Base-by-base conservation (phyloP, 2,888 invertebrate genomes). In the Morinoia aosen region DNA sequence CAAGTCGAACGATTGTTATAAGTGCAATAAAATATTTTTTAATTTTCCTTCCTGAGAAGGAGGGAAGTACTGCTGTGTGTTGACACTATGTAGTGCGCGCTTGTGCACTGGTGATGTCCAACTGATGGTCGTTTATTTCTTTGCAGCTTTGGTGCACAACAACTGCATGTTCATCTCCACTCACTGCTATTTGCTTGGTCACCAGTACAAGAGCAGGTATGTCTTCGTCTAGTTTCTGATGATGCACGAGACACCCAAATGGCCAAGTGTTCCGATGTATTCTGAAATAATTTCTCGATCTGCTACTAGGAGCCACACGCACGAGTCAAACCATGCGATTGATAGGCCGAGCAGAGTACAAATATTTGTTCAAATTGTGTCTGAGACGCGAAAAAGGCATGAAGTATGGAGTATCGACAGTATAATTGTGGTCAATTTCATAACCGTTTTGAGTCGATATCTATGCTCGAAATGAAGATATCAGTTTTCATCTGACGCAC, bases 81-180 rank as follows among this genome's bases (percentile, higher is more conserved):
- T 12, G 12, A 61, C 8, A 0, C 61, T 61, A n/a, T n/a, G n/a
- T n/a, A 61, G 61, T 61, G 61, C 19, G 61, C 61, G 16, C 16
- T 8, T 61, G 25, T 76, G 19, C 25, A 76, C 25, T 76, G 76
- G 25, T 33, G 25, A 76, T 16, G 76, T 16, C 76, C 0, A 7
- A 76, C 76, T 76, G 76, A 76, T 19, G 76, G 25, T 10, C 33
- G 19, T 76, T 33, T 25, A 76, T 76, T 93, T 93, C 56, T 93
- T 93, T 57, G 33, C 93, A 98, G 99, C 98, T 12, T 97, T 99
- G 58, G 98, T 98, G 97, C 98, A 99, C 97, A 99, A 99, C 97
- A 99, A 99, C 97, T 99, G 99, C 97, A 98, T 98, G 98, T 99
- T 98, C 97, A 97, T 99, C 25, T 98, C 98, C 0, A 98, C 99